phyloP scores from a whole-genome alignment of 2,888 invertebrate genomes.

The Philereme vetulata region DNA sequence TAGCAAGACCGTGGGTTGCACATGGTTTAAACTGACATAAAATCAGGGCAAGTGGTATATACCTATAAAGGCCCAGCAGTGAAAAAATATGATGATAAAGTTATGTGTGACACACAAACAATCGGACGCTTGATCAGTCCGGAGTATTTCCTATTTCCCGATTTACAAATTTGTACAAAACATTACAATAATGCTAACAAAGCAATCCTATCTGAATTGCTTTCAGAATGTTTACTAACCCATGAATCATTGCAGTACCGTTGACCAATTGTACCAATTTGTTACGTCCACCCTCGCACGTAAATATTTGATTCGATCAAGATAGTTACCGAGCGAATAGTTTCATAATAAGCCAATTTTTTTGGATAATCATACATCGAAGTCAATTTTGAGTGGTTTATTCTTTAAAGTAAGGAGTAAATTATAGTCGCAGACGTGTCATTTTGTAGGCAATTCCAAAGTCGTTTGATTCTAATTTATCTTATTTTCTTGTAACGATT shows the following conservation, averaged over 20 bases:
- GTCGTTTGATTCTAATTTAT: conserved; percentile 75
- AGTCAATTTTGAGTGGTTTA: conserved; percentile 58
- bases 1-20: too few species aligned
- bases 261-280: conserved; percentile 72
- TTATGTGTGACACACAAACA: too few species aligned
- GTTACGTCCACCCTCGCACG: conserved; percentile 63
- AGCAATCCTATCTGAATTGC: neutral
- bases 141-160: too few species aligned
- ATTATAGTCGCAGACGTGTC: conserved; percentile 69
- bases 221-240: conserved; percentile 10
- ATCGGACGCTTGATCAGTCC: too few species aligned
- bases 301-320: conserved; percentile 81
- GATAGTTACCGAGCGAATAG: conserved; percentile 72
- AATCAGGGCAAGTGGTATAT: too few species aligned
- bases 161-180: too few species aligned
- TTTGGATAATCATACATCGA: conserved; percentile 66
- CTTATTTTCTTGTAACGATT: conserved; percentile 61
- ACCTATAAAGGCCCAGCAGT: too few species aligned
- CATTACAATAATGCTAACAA: too few species aligned
- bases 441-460: conserved; percentile 73
- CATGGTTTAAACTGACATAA: too few species aligned
- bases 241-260: conserved; percentile 25
- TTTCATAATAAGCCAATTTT: conserved; percentile 82
- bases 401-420: conserved; percentile 63
- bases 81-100: too few species aligned